A percentile compares a stretch with the other conserved stretches of the same genome.
Evolutionary conservation across 1,140 invertebrate genomes (phyloP).

Genomic region (Drosophila arawakana): DNA sequence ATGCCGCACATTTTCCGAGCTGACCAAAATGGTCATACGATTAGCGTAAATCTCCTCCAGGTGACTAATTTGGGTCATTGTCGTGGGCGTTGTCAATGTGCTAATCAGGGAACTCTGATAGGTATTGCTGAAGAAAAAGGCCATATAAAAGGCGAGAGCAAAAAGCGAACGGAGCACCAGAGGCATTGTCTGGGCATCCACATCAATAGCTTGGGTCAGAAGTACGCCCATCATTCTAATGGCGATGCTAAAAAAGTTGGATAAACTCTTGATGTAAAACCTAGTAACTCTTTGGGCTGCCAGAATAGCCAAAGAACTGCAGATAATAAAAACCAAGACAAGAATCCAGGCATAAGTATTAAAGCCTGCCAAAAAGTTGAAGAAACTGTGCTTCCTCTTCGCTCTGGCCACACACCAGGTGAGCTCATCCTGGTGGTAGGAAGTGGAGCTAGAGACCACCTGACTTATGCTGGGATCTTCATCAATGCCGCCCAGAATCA

Average conservation of each 20-base stretch:
- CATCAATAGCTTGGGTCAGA: slow-evolving; percentile 60
- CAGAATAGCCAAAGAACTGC: slow-evolving; percentile 51
- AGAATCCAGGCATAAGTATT: slow-evolving; percentile 50
- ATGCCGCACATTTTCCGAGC: slow-evolving; percentile 72
- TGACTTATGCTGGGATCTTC: slow-evolving; percentile 80
- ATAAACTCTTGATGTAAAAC: slow-evolving; percentile 24
- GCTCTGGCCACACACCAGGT: slow-evolving; percentile 80
- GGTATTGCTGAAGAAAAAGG: slow-evolving; percentile 72
- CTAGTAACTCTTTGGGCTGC: slow-evolving; percentile 46
- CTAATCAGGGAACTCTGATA: slow-evolving; percentile 81
- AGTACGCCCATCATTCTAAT: slow-evolving; percentile 63
- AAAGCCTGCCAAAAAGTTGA: slow-evolving; percentile 74
- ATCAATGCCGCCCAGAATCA: slow-evolving; percentile 78
- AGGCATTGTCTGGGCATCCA: slow-evolving; percentile 35
- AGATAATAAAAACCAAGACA: slow-evolving; percentile 53
- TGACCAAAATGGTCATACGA: slow-evolving; percentile 75
- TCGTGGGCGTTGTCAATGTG: slow-evolving; percentile 71
- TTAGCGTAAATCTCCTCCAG: slow-evolving; percentile 67
- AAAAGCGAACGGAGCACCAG: slow-evolving; percentile 51
- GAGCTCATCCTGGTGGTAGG: slow-evolving; percentile 79
- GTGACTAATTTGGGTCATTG: slow-evolving; percentile 54
- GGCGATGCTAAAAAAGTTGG: slow-evolving; percentile 53
- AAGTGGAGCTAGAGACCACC: slow-evolving; percentile 72
- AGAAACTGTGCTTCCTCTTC: slow-evolving; percentile 59
- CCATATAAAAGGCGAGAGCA: slow-evolving; percentile 56